Conservation (phyloP, 2,113 vertebrate genomes). For the Coptodon rendalli region DNA sequence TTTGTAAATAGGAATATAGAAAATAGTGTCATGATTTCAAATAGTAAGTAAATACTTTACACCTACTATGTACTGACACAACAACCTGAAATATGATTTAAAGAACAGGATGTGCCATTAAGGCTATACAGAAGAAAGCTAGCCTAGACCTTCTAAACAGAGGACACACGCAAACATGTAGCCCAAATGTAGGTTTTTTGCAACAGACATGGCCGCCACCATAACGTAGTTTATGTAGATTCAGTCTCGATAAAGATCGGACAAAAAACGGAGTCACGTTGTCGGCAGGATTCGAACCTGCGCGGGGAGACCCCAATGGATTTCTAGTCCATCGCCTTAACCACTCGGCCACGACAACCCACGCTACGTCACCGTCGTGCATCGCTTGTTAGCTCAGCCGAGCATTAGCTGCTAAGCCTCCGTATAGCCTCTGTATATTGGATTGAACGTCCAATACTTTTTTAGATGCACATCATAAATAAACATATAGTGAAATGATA, state of each 20-base stretch:
- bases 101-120: background rate
- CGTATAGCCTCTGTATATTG: accelerated
- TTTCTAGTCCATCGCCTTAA: conserved; percentile 91
- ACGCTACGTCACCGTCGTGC: accelerated
- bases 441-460: background rate
- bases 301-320: conserved; percentile 92
- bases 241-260: background rate
- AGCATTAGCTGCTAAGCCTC: accelerated
- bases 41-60: background rate
- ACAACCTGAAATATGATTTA: background rate
- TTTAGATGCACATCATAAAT: background rate
- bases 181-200: background rate
- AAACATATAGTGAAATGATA: background rate
- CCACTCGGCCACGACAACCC: conserved; percentile 69
- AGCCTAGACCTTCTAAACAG: background rate
- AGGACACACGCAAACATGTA: background rate
- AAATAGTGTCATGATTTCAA: background rate
- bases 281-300: conserved; percentile 99
- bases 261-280: conserved; percentile 53
- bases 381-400: accelerated
- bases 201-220: background rate
- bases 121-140: background rate
- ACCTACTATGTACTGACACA: background rate
- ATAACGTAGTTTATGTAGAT: background rate
- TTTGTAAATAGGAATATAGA: background rate